Evolutionary conservation across 2,113 vertebrate genomes (phyloP), one percentile per base, ranked within the genome.

Genomic region (Pampusana beccarii): DNA sequence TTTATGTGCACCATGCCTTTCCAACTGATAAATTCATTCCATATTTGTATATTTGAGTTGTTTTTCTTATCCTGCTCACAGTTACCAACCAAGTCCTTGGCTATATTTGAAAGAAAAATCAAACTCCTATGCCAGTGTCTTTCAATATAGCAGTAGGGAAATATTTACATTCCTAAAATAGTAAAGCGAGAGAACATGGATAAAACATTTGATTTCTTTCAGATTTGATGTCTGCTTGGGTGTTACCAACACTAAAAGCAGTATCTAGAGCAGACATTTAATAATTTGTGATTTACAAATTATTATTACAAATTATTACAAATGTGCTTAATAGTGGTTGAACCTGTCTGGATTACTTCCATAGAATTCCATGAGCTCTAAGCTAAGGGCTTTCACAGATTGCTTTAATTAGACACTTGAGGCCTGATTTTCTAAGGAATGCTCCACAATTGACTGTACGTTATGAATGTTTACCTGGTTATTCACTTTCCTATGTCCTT

Each of bases 371-470:
- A 66, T 69, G 38, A 77, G 21, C 28, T 88, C 13, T 95, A 71
- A 69, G 10, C 5, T 46, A 88, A 54, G 40, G 36, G 7, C 8
- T 86, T 94, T 94, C 64, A 80, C 26, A 66, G 83, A 62, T 62
- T 90, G 36, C 46, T 95, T 90, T 92, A 92, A 91, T 93, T 90
- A 90, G 70, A 91, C 53, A 53, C n/a, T 89, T 56, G 46, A 80
- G 46, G 28, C 7, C 38, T 85, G 64, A 67, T 80, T 86, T 73
- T 50, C 64, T 83, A 90, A 78, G 67, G 38, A 79, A 88, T 79
- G 31, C 33, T 80, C 36, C 58, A 65, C 24, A 85, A 67, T 3
- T 86, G 62, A 70, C 29, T 57, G 21, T 34, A 40, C 33, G 50
- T 74, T 58, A 90, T 54, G 54, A 75, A 88, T 50, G 42, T 86